Evolutionary conservation across 2,113 vertebrate species (phyloP).

Genomic region (human): GRCh38 chr2:171638501-171639000

Average conservation of each 20-base stretch:
- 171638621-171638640: background rate
- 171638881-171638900: background rate
- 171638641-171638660: background rate
- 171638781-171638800: no score
- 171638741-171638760: background rate
- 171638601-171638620: background rate
- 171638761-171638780: background rate
- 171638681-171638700: background rate
- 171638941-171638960: background rate
- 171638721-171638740: background rate
- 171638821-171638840: background rate
- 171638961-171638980: background rate
- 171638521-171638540: background rate
- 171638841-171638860: background rate
- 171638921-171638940: background rate
- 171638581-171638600: background rate
- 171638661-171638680: rapidly evolving
- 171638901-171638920: background rate
- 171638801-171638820: background rate
- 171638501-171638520: background rate
- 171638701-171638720: background rate
- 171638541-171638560: background rate
- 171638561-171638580: background rate
- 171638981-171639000: background rate
- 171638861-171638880: background rate